Base-by-base conservation (phyloP, 2,888 invertebrate genomes). In the Tubulanus polymorphus region DNA sequence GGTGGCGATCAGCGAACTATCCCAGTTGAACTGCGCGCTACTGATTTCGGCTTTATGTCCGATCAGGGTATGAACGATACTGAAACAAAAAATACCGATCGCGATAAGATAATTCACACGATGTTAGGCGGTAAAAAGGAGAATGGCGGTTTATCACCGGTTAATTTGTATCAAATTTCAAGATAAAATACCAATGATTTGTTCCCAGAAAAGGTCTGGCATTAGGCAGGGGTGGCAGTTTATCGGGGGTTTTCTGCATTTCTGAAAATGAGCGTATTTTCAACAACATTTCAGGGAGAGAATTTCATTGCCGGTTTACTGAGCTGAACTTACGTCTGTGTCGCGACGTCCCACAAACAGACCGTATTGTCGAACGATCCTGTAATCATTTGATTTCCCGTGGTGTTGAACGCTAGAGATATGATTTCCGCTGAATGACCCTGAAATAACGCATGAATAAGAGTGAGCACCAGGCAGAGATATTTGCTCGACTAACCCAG, bases 311-410 rank as follows among this genome's bases (percentile, higher is more conserved):
- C 15, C n/a, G n/a, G 6, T 5, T 10, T 23, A 26, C 20, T 18
- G 15, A 10, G 10, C 25, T 20, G 20, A 12, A 68, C 72, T 62
- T 67, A 78, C 78, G 72, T 68, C 46, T 77, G 75, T 53, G 81
- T 81, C 59, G 88, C 83, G 2, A 85, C 85, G 74, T 90, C 90
- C 88, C 89, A 90, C 63, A 90, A 76, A 23, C 84, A 83, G 46
- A 89, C 85, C 8, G 87, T 88, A 58, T 86, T 85, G 71, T 90
- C 90, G 74, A 90, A 90, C 2, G 90, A 90, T 5, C 88, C 90
- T 0, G 89, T 89, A 66, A 90, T 84, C 58, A 90, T 78, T 49
- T 85, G 79, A 65, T 85, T 84, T 0, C 88, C 88, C 63, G 85
- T 84, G 10, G 79, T 84, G 68, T 85, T 87, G 70, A 89, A 90